A percentile compares a stretch with the other conserved stretches of the same genome.
These are phyloP conservation scores for Agonopterix subpropinquella DNA, from an alignment of 2,888 invertebrate species.

Conservation along the genomic window DNA sequence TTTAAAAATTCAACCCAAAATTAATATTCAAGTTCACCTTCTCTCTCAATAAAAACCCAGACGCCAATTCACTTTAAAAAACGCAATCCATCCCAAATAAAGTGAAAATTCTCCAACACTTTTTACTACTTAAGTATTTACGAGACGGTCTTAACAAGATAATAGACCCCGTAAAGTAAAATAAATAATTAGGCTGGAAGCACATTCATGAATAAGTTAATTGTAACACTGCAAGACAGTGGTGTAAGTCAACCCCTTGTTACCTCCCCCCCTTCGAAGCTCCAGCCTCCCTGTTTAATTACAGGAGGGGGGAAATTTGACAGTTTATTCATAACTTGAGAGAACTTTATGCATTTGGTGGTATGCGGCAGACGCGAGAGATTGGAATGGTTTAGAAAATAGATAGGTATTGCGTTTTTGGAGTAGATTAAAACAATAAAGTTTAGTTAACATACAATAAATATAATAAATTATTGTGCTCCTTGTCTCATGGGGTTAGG, in stretches of 20 bases:
- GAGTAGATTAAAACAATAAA: no score
- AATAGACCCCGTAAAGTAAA: conserved; percentile 70
- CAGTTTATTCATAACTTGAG: conserved; percentile 30
- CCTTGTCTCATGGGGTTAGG: no score
- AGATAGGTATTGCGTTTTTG: not conserved
- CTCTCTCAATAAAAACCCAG: not conserved
- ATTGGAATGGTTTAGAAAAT: not conserved
- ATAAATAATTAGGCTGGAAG: conserved; percentile 65
- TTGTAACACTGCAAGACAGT: conserved; percentile 43
- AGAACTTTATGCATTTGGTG: conserved; percentile 20
- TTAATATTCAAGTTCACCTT: no score
- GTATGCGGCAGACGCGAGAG: not conserved
- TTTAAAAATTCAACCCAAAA: no score
- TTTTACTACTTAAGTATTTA: conserved; percentile 52
- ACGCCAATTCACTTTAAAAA: not conserved
- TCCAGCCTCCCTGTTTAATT: conserved; percentile 35
- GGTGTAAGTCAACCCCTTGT: conserved; percentile 15
- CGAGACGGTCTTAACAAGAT: conserved; percentile 55
- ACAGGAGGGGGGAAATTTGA: conserved; percentile 39
- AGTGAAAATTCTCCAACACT: conserved; percentile 21
- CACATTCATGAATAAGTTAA: conserved; percentile 69
- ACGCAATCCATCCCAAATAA: conserved; percentile 2
- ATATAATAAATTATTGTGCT: no score
- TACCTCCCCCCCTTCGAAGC: conserved; percentile 6
- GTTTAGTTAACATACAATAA: no score